These are phyloP conservation scores for Vesta saturnalis DNA, from an alignment of 2,888 invertebrate genomes.

Conservation along the genomic window DNA sequence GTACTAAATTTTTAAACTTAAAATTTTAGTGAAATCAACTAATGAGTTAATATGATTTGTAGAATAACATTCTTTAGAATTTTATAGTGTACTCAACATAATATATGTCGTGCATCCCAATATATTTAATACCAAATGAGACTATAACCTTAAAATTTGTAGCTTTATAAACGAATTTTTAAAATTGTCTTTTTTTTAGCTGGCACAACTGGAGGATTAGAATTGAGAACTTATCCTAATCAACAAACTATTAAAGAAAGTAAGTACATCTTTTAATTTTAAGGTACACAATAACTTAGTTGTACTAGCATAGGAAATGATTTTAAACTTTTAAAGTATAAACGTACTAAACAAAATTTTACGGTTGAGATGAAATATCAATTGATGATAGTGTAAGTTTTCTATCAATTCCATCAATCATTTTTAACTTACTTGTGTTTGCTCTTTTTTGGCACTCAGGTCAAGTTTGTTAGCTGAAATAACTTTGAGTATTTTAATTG, in stretches of 20 bases:
- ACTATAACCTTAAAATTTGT: background rate
- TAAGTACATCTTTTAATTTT: conserved; percentile 66
- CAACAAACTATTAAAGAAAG: conserved; percentile 86
- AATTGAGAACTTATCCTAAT: conserved; percentile 79
- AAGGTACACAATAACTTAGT: too few species aligned
- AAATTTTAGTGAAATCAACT: conserved; percentile 1
- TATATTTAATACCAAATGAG: background rate
- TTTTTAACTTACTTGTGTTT: too few species aligned
- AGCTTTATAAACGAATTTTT: background rate
- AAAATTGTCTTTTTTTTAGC: conserved; percentile 17
- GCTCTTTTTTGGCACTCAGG: too few species aligned
- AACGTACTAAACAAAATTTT: too few species aligned
- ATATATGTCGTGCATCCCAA: background rate
- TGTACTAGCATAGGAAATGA: background rate
- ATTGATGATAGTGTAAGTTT: too few species aligned
- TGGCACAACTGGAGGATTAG: conserved; percentile 57
- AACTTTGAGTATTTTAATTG: too few species aligned
- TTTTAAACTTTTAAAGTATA: background rate
- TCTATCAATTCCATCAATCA: too few species aligned
- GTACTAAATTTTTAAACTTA: background rate
- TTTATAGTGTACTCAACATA: background rate
- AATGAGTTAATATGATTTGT: background rate
- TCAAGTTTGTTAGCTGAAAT: too few species aligned
- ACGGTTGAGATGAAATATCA: too few species aligned
- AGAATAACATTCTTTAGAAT: background rate